A percentile compares a stretch with the other conserved stretches of the same genome.
Evolutionary conservation across 1,140 invertebrate species (phyloP).

Genomic region (Babylonia areolata): DNA sequence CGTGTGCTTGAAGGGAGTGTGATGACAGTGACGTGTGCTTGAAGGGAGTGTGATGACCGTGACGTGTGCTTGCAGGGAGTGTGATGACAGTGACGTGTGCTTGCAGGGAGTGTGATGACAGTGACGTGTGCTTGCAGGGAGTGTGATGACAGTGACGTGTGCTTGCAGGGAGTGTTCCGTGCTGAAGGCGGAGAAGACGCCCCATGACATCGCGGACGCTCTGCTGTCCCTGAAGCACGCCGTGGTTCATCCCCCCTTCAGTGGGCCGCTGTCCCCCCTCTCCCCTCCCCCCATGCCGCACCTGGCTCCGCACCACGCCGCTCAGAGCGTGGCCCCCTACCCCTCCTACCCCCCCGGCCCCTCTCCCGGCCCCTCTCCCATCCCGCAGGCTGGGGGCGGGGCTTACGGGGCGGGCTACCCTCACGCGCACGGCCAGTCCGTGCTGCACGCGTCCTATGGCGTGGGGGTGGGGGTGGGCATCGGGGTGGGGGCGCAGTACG

Average conservation of each 20-base stretch:
- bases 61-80: too few relatives aligned
- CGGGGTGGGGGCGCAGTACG: slow-evolving; percentile 13
- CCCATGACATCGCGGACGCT: slow-evolving; percentile 87
- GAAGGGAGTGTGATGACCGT: too few relatives aligned
- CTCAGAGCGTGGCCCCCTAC: slow-evolving; percentile 27
- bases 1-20: too few relatives aligned
- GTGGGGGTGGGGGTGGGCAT: slow-evolving; percentile 62
- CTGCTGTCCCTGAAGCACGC: slow-evolving; percentile 90
- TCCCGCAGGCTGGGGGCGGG: slow-evolving; percentile 54
- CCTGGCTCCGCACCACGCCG: slow-evolving; percentile 31
- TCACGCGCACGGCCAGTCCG: slow-evolving; percentile 53
- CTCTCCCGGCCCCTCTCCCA: slow-evolving; percentile 49
- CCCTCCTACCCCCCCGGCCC: slow-evolving; percentile 48
- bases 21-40: too few relatives aligned
- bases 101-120: too few relatives aligned
- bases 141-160: neutral
- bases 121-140: neutral
- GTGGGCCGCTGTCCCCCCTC: slow-evolving; percentile 60
- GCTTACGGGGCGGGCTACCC: slow-evolving; percentile 59
- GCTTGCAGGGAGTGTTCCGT: slow-evolving; percentile 68
- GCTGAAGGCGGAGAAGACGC: slow-evolving; percentile 69
- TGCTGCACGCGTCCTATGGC: slow-evolving; percentile 63
- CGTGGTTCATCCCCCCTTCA: slow-evolving; percentile 84
- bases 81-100: too few relatives aligned
- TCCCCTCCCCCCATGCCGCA: slow-evolving; percentile 57